phyloP scores from a whole-genome alignment of 2,113 vertebrate species.

The Arothron firmamentum region DNA sequence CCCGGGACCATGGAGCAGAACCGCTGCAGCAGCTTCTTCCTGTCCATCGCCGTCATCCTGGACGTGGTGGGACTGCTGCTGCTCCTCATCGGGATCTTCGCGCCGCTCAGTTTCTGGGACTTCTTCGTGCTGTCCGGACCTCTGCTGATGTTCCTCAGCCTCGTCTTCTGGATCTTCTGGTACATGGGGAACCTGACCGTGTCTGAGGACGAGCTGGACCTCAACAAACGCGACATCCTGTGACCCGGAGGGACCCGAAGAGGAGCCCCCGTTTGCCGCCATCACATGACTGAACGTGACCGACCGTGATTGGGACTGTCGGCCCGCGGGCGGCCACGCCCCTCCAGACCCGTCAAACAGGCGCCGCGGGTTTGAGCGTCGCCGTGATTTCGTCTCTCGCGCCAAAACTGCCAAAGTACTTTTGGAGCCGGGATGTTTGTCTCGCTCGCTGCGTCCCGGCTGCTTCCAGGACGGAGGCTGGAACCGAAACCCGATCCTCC shows the following conservation, averaged over 20 bases:
- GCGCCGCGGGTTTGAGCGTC: slow-evolving; percentile 26
- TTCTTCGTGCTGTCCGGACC: slow-evolving; percentile 83
- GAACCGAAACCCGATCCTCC: slow-evolving; percentile 30
- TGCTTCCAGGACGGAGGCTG: slow-evolving; percentile 6
- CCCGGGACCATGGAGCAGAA: slow-evolving; percentile 38
- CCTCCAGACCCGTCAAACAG: slow-evolving; percentile 48
- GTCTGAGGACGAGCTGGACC: slow-evolving; percentile 68
- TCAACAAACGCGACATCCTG: slow-evolving; percentile 28
- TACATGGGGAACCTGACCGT: slow-evolving; percentile 79
- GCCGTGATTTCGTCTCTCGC: neutral
- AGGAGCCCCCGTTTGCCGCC: too few relatives aligned
- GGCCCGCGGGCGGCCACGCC: neutral
- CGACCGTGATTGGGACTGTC: neutral
- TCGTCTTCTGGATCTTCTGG: slow-evolving; percentile 87
- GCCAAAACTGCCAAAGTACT: too few relatives aligned
- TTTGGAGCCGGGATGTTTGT: neutral
- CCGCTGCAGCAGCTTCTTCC: slow-evolving; percentile 55
- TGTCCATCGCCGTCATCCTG: slow-evolving; percentile 72
- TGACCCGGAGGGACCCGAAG: slow-evolving; percentile 29
- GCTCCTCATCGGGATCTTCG: slow-evolving; percentile 80
- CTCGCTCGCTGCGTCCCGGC: neutral
- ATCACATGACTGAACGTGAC: too few relatives aligned
- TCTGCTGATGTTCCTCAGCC: slow-evolving; percentile 81
- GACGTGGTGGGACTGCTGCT: slow-evolving; percentile 75
- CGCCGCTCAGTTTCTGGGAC: slow-evolving; percentile 79